Percentiles rank a stretch among this genome's conserved stretches.
Evolutionary conservation across 2,888 invertebrate genomes (phyloP).

Genomic region (Periphyllus acericola): DNA sequence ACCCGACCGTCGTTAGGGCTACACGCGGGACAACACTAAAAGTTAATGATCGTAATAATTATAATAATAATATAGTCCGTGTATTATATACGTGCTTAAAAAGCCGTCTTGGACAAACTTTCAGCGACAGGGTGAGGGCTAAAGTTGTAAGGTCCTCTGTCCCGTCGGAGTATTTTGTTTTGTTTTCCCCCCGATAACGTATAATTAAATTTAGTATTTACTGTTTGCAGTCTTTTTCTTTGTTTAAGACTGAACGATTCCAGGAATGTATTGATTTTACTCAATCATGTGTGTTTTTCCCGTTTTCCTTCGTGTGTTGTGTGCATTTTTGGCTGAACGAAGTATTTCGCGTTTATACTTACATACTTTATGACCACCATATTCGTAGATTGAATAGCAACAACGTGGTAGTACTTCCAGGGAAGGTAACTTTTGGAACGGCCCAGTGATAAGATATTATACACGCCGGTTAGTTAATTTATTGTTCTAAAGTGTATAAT

Average conservation of each 20-base stretch:
- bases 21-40: too few species aligned
- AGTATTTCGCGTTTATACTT: background rate
- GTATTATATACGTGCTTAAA: background rate
- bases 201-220: background rate
- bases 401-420: background rate
- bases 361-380: background rate
- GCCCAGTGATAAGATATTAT: background rate
- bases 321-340: background rate
- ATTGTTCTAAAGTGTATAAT: too few species aligned
- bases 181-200: background rate
- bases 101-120: background rate
- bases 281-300: background rate
- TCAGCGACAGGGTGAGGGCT: background rate
- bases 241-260: background rate
- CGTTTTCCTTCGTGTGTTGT: background rate
- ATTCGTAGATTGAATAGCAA: background rate
- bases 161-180: background rate
- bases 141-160: background rate
- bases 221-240: background rate
- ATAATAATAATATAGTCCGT: background rate
- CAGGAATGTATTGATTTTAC: background rate
- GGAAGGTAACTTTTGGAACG: background rate
- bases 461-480: too few species aligned
- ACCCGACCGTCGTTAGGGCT: too few species aligned
- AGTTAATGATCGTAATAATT: too few species aligned